Conservation (phyloP, 2,888 invertebrate species). For the Ornithoptera alexandrae region DNA sequence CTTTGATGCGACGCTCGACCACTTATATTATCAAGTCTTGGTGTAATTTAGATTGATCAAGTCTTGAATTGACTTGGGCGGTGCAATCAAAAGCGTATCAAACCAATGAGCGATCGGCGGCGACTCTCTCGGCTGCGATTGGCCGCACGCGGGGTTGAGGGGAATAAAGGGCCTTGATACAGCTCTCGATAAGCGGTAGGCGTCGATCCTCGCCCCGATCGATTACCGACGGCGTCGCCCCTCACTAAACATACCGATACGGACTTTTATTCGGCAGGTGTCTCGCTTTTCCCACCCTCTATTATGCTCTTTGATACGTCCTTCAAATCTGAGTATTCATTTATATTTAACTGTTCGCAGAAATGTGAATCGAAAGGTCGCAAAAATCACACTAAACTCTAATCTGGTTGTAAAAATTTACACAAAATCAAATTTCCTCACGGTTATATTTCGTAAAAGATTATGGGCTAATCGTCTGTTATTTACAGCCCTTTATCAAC, state of each 20-base stretch:
- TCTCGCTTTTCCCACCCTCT: neutral
- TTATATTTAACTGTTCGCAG: neutral
- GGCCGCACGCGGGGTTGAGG: conserved; percentile 66
- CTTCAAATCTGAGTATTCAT: neutral
- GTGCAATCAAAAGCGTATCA: conserved; percentile 77
- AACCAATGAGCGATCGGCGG: conserved; percentile 64
- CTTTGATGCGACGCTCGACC: conserved; percentile 47
- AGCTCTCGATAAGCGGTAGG: conserved; percentile 75
- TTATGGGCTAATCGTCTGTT: conserved; percentile 63
- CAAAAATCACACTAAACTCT: conserved; percentile 39
- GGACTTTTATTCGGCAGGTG: neutral
- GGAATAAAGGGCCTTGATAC: conserved; percentile 71
- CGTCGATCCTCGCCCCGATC: conserved; percentile 69
- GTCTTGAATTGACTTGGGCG: conserved; percentile 73
- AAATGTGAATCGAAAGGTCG: conserved; percentile 7
- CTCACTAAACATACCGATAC: conserved; percentile 14
- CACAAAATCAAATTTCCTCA: conserved; percentile 61
- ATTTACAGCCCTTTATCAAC: conserved; percentile 76
- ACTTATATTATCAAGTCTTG: conserved; percentile 54
- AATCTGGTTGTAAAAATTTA: conserved; percentile 58
- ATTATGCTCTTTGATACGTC: neutral
- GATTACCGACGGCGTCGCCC: conserved; percentile 63
- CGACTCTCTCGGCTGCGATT: conserved; percentile 55
- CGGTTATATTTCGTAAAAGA: conserved; percentile 62
- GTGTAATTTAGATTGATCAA: conserved; percentile 76